Conservation (phyloP, 2,888 invertebrate genomes). For the Portevinia maculata region DNA sequence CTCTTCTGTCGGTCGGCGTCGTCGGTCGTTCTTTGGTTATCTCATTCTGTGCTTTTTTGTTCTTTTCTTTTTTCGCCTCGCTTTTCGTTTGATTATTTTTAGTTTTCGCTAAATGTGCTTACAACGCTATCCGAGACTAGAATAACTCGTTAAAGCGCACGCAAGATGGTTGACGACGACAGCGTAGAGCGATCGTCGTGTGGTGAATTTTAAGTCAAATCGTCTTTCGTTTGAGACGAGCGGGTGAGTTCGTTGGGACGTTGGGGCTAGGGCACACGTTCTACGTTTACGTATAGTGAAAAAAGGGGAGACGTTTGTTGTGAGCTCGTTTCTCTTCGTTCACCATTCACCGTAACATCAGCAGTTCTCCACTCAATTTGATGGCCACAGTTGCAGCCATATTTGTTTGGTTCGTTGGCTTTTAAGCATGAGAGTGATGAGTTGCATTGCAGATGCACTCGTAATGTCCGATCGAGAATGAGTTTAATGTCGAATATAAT, state of each 20-base stretch:
- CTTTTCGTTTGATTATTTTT: constrained; percentile 56
- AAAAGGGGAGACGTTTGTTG: constrained; percentile 21
- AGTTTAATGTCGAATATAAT: constrained; percentile 1
- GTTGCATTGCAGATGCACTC: not conserved
- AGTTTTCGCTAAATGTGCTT: constrained; percentile 37
- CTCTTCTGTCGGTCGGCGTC: constrained; percentile 3
- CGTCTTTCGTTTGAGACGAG: not conserved
- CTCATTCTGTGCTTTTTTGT: constrained; percentile 52
- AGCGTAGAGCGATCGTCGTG: constrained; percentile 14
- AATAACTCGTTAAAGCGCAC: constrained; percentile 49
- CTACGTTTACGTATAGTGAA: not conserved
- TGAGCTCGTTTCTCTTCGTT: not conserved
- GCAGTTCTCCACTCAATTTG: constrained; percentile 5
- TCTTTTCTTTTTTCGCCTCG: constrained; percentile 42
- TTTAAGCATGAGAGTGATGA: constrained; percentile 3
- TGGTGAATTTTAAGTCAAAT: constrained; percentile 56
- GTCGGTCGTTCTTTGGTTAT: constrained; percentile 48
- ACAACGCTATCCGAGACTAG: constrained; percentile 43
- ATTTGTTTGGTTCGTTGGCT: constrained; percentile 26
- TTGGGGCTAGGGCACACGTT: not conserved
- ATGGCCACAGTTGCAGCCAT: constrained; percentile 21
- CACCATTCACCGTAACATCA: not conserved
- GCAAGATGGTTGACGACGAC: constrained; percentile 8
- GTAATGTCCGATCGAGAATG: not conserved
- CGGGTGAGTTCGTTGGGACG: constrained; percentile 3